Base-by-base conservation (phyloP, 2,797 vertebrate genomes). In the Pseudocheirus occidentalis region DNA sequence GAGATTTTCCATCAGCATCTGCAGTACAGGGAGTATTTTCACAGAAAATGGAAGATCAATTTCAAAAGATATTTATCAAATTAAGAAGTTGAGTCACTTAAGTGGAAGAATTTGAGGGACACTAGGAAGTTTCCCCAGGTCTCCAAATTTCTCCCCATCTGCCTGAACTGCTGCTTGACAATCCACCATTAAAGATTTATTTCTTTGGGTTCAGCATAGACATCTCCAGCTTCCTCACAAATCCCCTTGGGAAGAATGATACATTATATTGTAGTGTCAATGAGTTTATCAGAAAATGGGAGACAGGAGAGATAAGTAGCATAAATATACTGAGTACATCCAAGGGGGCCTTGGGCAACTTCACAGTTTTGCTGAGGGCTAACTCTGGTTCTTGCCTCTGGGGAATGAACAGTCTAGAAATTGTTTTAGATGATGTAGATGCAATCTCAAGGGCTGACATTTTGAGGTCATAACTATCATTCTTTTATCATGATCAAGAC, bases 381-480 rank as follows among this genome's bases (percentile, higher is more conserved):
- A 95, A 90, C 54, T 91, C 27, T 34, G 66, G 91, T 55, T 94
- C 21, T 73, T 94, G 95, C 40, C 90, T 10, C 3, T 55, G 52
- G 18, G 92, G 92, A 96, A 91, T 96, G 93, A 89, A 87, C 96
- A 97, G 95, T 96, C 66, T 95, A 89, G 91, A 96, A 62, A 95
- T 95, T 95, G 90, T 93, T 55, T 89, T 92, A 95, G 50, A 57
- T 54, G 55, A 46, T 89, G 87, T 87, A 50, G 93, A 94, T 46
- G 21, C n/a, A 90, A 94, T 92, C 56, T 12, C 94, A 87, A 94
- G 18, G 97, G 93, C 93, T 95, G 91, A 96, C 66, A 92, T 40
- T 40, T 58, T 59, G 92, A 95, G 34, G 18, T 91, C 59, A 92
- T 90, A 59, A 94, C 90, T 95, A 95, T 46, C 55, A 93, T 91